A percentile compares a stretch with the other conserved stretches of the same genome.
phyloP scores from a whole-genome alignment of 1,140 invertebrate species.

The Meteorus sp. region DNA sequence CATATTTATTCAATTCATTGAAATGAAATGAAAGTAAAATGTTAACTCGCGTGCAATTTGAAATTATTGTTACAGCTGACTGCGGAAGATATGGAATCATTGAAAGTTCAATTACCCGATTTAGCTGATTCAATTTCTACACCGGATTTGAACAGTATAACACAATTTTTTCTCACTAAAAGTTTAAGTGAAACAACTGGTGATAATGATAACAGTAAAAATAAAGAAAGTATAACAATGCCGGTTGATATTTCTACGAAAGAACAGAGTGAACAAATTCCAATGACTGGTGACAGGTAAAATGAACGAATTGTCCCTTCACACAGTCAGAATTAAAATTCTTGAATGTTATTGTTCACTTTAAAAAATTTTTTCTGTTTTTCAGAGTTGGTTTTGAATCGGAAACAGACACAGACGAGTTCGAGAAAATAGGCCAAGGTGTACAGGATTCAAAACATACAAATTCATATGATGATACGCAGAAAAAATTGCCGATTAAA shows the following conservation, averaged over 20 bases:
- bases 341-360: background rate
- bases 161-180: constrained; percentile 71
- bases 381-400: constrained; percentile 71
- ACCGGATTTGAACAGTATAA: constrained; percentile 68
- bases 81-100: constrained; percentile 68
- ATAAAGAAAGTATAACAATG: constrained; percentile 46
- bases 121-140: constrained; percentile 60
- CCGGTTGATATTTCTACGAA: constrained; percentile 39
- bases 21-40: too few relatives aligned
- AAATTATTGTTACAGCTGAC: constrained; percentile 51
- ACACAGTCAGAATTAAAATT: too few relatives aligned
- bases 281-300: constrained; percentile 48
- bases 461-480: constrained; percentile 42
- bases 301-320: background rate
- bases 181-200: constrained; percentile 41
- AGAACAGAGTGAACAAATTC: constrained; percentile 37
- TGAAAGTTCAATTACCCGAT: constrained; percentile 68
- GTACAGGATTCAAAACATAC: constrained; percentile 57
- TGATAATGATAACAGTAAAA: constrained; percentile 45
- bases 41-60: too few relatives aligned
- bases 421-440: constrained; percentile 74
- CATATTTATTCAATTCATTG: too few relatives aligned
- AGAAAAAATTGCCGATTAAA: constrained; percentile 48
- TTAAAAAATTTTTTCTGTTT: constrained; percentile 29
- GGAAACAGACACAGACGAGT: constrained; percentile 81